Evolutionary conservation across 2,113 vertebrate genomes (phyloP), one percentile per base, ranked within the genome.

Genomic region (Nyctibius bracteatus): DNA sequence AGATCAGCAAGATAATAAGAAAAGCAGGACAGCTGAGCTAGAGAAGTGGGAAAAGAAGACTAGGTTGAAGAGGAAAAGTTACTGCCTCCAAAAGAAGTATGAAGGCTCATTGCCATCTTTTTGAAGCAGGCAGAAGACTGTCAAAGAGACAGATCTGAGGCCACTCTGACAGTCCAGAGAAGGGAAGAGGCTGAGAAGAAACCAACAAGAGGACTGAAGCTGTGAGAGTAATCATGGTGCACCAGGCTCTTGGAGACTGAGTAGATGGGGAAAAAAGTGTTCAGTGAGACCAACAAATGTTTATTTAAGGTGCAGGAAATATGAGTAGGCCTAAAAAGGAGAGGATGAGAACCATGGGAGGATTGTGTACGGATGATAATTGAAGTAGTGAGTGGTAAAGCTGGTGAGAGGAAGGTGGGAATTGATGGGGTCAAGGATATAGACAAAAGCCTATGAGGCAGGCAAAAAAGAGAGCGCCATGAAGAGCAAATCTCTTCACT

Each of bases 291-390:
- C 12, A 63, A 52, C 12, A 84, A 75, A 90, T 43, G 19, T 83
- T 91, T 87, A 47, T 74, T 94, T 95, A n/a, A 86, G 59, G 81
- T 84, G 54, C 24, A 41, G 66, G 22, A 85, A 91, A 87, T 92
- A 49, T n/a, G 22, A 92, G n/a, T 43, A 90, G 43, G 44, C 39
- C 65, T 92, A 39, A 78, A 67, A 83, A 59, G 16, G 24, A 73
- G 57, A 92, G 73, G 4, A 3, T 83, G 57, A 94, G 73, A 82
- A 81, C 49, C 46, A 85, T 58, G 63, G 37, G 37, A 94, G 89
- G 41, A 91, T 25, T 51, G 30, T 63, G 33, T 85, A 47, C 51
- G 80, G 71, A 68, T 55, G 74, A 75, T 68, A 88, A 73, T 9
- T 91, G 80, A 96, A 90, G 75, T 62, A 88, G 68, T 59, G 63